A percentile compares a stretch with the other conserved stretches of the same genome.
Evolutionary conservation across 2,888 invertebrate genomes (phyloP).

Genomic region (Mythimna loreyi): DNA sequence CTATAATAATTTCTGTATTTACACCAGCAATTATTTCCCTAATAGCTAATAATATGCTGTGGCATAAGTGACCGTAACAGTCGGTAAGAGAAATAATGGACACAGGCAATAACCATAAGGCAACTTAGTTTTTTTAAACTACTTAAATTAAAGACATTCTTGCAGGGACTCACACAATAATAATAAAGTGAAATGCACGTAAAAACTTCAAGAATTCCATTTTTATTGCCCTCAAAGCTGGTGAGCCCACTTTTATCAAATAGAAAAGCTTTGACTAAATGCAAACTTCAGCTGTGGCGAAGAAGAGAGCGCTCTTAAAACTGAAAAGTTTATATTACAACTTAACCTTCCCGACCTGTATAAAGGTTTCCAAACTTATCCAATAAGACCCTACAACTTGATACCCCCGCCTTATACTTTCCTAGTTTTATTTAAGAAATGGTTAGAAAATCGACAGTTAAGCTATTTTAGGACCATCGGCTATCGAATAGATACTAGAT

Average conservation of each 20-base stretch:
- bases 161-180: slow-evolving; percentile 4
- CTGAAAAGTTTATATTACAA: slow-evolving; percentile 85
- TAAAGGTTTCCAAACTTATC: slow-evolving; percentile 84
- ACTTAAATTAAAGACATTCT: slow-evolving; percentile 3
- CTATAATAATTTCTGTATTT: too few relatives aligned
- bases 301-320: slow-evolving; percentile 73
- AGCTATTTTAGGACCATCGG: slow-evolving; percentile 47
- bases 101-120: too few relatives aligned
- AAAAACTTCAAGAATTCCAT: slow-evolving; percentile 28
- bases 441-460: slow-evolving; percentile 62
- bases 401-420: slow-evolving; percentile 69
- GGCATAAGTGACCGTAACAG: too few relatives aligned
- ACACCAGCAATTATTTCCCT: too few relatives aligned
- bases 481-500: slow-evolving; percentile 32
- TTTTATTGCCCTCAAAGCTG: slow-evolving; percentile 40
- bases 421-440: slow-evolving; percentile 71
- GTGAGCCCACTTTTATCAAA: slow-evolving; percentile 51
- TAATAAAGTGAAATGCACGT: slow-evolving; percentile 17
- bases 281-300: slow-evolving; percentile 62
- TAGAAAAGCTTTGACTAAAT: slow-evolving; percentile 65
- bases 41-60: too few relatives aligned
- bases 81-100: too few relatives aligned
- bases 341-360: slow-evolving; percentile 80
- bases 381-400: slow-evolving; percentile 81
- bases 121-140: not conserved